Percentiles rank a stretch among this genome's conserved stretches.
phyloP scores from a whole-genome alignment of 2,113 vertebrate species.

The Clupea harengus region DNA sequence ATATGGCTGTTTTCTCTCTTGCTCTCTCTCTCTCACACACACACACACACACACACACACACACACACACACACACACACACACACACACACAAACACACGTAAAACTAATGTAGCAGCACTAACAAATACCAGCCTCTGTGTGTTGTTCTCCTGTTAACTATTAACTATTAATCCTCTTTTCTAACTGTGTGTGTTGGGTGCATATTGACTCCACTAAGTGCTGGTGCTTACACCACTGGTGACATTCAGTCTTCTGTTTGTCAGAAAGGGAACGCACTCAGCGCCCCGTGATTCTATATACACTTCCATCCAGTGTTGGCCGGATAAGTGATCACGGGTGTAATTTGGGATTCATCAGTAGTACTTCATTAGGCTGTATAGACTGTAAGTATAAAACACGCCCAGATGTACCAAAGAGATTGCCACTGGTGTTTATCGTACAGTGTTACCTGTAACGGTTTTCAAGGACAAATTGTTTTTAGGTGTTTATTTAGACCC shows the following conservation, averaged over 20 bases:
- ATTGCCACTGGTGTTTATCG: conserved; percentile 15
- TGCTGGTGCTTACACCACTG: conserved; percentile 38
- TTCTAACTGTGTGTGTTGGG: conserved; percentile 38
- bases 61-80: neutral
- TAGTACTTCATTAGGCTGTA: neutral
- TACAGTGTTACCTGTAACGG: neutral
- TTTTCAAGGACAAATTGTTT: neutral
- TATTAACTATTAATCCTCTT: conserved; percentile 72
- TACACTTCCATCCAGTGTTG: neutral
- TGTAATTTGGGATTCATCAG: neutral
- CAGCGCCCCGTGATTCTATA: neutral
- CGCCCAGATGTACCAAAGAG: neutral
- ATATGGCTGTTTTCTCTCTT: neutral
- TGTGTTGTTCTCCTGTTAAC: conserved; percentile 62
- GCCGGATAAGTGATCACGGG: neutral
- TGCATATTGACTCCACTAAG: conserved; percentile 34
- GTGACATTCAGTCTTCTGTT: neutral
- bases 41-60: neutral
- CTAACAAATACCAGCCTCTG: conserved; percentile 57
- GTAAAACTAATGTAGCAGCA: conserved; percentile 55
- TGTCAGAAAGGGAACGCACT: conserved; percentile 21
- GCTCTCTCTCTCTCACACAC: neutral
- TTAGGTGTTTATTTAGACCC: conserved; percentile 56
- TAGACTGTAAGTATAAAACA: neutral
- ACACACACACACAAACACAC: neutral